Evolutionary conservation across 23 tunicate species (phyloP).

Genomic region (Oikopleura albicans): DNA sequence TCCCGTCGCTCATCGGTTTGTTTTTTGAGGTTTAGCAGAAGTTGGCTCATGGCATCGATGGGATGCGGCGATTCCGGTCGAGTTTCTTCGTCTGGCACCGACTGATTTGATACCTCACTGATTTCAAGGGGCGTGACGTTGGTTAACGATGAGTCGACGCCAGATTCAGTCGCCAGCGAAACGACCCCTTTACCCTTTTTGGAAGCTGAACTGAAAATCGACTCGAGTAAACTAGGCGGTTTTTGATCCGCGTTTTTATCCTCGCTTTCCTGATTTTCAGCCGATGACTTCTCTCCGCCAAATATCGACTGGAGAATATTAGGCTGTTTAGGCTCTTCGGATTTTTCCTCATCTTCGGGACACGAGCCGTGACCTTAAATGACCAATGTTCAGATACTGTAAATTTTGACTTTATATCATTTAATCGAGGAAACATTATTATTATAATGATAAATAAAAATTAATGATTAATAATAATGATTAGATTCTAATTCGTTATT

Average conservation of each 20-base stretch:
- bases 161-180: background rate
- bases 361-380: background rate
- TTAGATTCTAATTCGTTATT: too few species aligned
- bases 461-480: too few species aligned
- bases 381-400: too few species aligned
- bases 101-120: background rate
- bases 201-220: constrained; percentile 1
- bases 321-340: background rate
- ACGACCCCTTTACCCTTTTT: background rate
- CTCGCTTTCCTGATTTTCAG: background rate
- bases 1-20: background rate
- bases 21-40: background rate
- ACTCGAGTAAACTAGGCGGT: background rate
- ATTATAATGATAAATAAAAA: too few species aligned
- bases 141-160: background rate
- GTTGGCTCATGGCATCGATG: background rate
- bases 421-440: too few species aligned
- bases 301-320: background rate
- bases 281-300: background rate
- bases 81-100: background rate
- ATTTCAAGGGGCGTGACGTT: background rate
- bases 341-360: background rate
- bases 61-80: background rate
- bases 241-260: background rate
- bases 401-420: too few species aligned